Evolutionary conservation across 2,888 invertebrate species (phyloP).

Genomic region (Dysmachus trigonus): DNA sequence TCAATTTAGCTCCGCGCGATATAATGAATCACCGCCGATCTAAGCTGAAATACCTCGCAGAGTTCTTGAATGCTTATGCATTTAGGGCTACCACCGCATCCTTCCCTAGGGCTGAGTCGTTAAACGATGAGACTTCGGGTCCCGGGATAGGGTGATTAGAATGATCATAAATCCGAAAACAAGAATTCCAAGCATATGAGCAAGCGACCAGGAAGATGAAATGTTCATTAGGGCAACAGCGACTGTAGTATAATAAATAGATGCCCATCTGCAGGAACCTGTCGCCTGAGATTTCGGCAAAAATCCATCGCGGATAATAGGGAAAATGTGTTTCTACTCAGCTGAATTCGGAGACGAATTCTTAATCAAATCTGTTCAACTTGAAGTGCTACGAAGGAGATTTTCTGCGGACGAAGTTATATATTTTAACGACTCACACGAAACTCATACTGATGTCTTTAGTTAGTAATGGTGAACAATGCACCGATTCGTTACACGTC

Average conservation of each 20-base stretch:
- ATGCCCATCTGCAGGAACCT: background rate
- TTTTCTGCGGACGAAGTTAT: background rate
- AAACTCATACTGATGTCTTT: background rate
- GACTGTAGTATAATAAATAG: background rate
- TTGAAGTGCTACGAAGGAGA: background rate
- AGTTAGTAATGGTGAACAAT: background rate
- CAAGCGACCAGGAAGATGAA: background rate
- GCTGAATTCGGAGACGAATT: background rate
- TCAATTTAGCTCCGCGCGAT: slow-evolving; percentile 17
- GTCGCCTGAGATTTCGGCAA: slow-evolving; percentile 11
- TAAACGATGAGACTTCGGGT: background rate
- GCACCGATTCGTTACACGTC: background rate
- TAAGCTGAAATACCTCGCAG: background rate
- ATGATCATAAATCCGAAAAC: slow-evolving; percentile 31
- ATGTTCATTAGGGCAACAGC: slow-evolving; percentile 31
- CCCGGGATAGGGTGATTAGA: slow-evolving; percentile 15
- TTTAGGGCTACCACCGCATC: background rate
- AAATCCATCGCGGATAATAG: slow-evolving; percentile 1
- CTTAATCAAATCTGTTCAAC: slow-evolving; percentile 34
- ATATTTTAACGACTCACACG: background rate
- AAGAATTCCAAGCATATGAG: slow-evolving; percentile 29
- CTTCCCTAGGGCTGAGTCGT: background rate
- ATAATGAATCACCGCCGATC: slow-evolving; percentile 34
- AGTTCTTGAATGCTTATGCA: slow-evolving; percentile 17
- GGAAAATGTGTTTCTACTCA: slow-evolving; percentile 41